Evolutionary conservation across 2,888 invertebrate genomes (phyloP).

Genomic region (Philereme vetulata): DNA sequence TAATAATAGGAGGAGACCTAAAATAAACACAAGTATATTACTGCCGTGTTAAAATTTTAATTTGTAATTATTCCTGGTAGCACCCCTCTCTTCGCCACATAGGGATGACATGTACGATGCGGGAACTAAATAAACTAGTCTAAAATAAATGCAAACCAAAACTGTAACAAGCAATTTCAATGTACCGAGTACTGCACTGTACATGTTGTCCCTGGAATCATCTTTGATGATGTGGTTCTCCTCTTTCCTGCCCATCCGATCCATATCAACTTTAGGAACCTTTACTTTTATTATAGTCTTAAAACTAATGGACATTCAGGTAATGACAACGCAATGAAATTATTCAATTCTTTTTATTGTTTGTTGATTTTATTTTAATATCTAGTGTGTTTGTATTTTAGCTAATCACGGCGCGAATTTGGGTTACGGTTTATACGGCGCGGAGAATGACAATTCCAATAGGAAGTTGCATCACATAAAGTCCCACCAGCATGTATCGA

Average conservation of each 20-base stretch:
- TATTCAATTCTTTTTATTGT: conserved; percentile 4
- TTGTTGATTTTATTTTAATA: conserved; percentile 9
- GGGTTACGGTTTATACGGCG: conserved; percentile 84
- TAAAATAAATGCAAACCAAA: conserved; percentile 27
- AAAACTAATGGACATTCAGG: conserved; percentile 17
- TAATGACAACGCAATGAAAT: conserved; percentile 13
- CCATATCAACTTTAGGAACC: conserved; percentile 42
- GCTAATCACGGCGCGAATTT: conserved; percentile 83
- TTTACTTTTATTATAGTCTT: conserved; percentile 9
- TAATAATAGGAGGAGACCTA: conserved; percentile 83
- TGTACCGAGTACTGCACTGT: conserved; percentile 47
- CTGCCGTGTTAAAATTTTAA: conserved; percentile 82
- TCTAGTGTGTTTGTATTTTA: conserved; percentile 52
- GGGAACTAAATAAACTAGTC: conserved; percentile 35
- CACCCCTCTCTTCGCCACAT: conserved; percentile 83
- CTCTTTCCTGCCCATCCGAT: conserved; percentile 54
- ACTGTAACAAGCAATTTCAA: conserved; percentile 31
- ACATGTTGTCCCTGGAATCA: conserved; percentile 70
- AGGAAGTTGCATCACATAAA: conserved; percentile 75
- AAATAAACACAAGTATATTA: conserved; percentile 85
- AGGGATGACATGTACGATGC: conserved; percentile 81
- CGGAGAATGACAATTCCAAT: conserved; percentile 69
- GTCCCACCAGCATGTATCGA: conserved; percentile 79
- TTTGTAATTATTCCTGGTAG: conserved; percentile 85
- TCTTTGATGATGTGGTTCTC: conserved; percentile 67